Conservation (phyloP, 2,888 invertebrate species). For the Synergus gifuensis region DNA sequence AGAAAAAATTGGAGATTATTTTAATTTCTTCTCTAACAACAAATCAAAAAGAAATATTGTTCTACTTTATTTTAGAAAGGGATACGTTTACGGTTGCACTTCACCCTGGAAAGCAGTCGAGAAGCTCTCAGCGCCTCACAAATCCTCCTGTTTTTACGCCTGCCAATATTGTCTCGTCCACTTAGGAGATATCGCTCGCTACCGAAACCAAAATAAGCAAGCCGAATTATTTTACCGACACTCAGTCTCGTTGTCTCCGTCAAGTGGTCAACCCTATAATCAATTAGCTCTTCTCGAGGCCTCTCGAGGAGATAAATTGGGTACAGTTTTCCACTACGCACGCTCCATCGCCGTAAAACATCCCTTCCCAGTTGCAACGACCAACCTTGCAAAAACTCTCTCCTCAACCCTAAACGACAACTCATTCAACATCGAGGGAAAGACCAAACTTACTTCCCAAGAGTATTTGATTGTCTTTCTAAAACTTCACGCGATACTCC, state of each 20-base stretch:
- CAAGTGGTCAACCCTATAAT: slow-evolving; percentile 93
- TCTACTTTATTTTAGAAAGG: slow-evolving; percentile 69
- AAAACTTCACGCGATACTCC: slow-evolving; percentile 82
- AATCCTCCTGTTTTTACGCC: slow-evolving; percentile 89
- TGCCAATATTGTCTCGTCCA: slow-evolving; percentile 94
- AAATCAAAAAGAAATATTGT: not conserved
- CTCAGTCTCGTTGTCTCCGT: slow-evolving; percentile 86
- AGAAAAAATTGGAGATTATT: not conserved
- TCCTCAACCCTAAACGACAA: slow-evolving; percentile 79
- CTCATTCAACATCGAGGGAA: slow-evolving; percentile 66
- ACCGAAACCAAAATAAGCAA: slow-evolving; percentile 88
- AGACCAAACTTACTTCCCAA: slow-evolving; percentile 81
- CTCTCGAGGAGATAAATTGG: slow-evolving; percentile 88
- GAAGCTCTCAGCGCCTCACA: slow-evolving; percentile 79
- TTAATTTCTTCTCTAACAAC: not conserved
- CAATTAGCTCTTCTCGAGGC: slow-evolving; percentile 91
- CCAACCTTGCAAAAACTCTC: slow-evolving; percentile 88
- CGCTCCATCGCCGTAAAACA: slow-evolving; percentile 88
- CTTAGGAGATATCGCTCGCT: slow-evolving; percentile 91
- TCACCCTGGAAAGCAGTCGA: slow-evolving; percentile 77
- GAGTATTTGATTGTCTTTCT: slow-evolving; percentile 82
- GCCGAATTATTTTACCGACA: slow-evolving; percentile 92
- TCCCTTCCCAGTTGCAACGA: slow-evolving; percentile 91
- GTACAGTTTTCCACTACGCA: slow-evolving; percentile 92
- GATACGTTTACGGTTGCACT: slow-evolving; percentile 78